Base-by-base conservation (phyloP, 2,888 invertebrate genomes). In the Lissocephala sabroskyi region DNA sequence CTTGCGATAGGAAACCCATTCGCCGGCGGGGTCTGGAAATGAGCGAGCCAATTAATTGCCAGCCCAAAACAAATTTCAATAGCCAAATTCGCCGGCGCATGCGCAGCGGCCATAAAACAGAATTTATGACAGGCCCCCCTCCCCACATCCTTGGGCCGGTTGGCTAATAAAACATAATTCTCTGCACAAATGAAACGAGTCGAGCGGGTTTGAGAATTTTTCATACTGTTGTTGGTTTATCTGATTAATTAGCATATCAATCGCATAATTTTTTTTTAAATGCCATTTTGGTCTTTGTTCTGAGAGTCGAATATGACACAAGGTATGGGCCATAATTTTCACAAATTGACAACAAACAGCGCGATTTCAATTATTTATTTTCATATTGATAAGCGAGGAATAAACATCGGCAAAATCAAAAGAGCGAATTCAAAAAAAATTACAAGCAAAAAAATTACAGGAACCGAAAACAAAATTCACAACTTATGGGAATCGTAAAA, bases 181-280 rank as follows among this genome's bases (percentile, higher is more conserved):
- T 70, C 68, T 70, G 68, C 68, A 75, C 73, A 66, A 50, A 63
- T 75, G 17, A 70, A 70, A 70, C 68, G 75, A 57, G 68, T 70
- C 54, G 40, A 59, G 68, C 68, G 41, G 56, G 75, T 70, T 70
- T 67, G 44, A 33, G 19, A 13, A 23, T 23, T 5, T 23, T 23
- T 23, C 7, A 23, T 7, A 23, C 23, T 3, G 4, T 7, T 23
- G 7, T 23, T 5, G 3, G 23, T 23, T 23, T 23, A 7, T 23
- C 23, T 23, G 23, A 5, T 3, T 23, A 54, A 74, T 74, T 74
- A 77, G 71, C 73, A 74, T 74, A 77, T 65, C 58, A 56, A 74
- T 74, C 77, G 59, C 64, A 70, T 73, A 58, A 58, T 59, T 64
- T n/a, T n/a, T n/a, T n/a, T 23, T 23, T 23, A 23, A 23, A 23